phyloP scores from a whole-genome alignment of 2,797 vertebrate genomes.

The Falco novaeseelandiae region DNA sequence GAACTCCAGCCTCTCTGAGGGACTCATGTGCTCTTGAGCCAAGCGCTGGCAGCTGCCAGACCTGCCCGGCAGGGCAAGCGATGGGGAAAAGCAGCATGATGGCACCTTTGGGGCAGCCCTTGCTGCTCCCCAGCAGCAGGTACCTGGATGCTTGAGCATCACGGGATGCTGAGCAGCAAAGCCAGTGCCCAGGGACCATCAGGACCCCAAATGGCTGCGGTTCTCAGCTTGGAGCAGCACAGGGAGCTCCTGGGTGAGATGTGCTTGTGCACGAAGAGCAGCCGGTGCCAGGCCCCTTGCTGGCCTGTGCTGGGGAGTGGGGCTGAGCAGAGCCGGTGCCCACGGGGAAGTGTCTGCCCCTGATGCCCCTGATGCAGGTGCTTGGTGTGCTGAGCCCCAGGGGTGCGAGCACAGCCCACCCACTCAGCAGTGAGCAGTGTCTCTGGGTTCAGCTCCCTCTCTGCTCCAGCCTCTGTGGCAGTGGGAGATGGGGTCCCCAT shows the following conservation, averaged over 20 bases:
- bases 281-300: accelerated
- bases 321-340: neutral
- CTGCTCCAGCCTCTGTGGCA: neutral
- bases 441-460: neutral
- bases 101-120: neutral
- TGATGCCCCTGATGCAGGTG: accelerated
- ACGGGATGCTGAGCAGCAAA: neutral
- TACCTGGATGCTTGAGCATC: accelerated
- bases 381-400: accelerated
- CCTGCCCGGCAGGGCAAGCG: accelerated
- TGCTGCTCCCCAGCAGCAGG: accelerated
- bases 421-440: accelerated
- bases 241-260: neutral
- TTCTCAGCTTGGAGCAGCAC: accelerated
- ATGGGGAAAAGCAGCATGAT: neutral
- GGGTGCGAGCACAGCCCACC: neutral
- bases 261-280: neutral
- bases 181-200: accelerated
- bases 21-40: accelerated
- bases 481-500: neutral
- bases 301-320: neutral
- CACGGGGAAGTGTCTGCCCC: accelerated
- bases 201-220: accelerated
- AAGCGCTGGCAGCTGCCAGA: neutral
- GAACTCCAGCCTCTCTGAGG: neutral